Conservation (phyloP, 35 echinoderm and acorn worm genomes). For the Eucidaris tribuloides region DNA sequence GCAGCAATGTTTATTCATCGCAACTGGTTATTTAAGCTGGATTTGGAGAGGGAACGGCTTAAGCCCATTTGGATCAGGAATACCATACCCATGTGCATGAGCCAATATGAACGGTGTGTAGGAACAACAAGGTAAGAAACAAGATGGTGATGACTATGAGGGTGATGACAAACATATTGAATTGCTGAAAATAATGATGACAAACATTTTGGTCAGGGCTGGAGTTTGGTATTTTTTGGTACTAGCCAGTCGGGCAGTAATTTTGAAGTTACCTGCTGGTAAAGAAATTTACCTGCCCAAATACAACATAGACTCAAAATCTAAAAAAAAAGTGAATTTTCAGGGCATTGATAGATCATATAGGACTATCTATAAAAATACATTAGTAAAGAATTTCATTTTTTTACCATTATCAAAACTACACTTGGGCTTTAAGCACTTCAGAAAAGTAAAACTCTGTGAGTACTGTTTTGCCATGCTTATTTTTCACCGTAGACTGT, state of each 20-base stretch:
- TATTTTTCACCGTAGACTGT: too few relatives aligned
- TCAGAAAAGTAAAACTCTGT: too few relatives aligned
- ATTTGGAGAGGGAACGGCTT: constrained; percentile 58
- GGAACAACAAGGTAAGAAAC: constrained; percentile 60
- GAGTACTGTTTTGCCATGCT: too few relatives aligned
- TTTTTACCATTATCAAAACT: background rate
- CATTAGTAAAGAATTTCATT: too few relatives aligned
- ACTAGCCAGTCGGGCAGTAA: too few relatives aligned
- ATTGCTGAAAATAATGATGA: background rate
- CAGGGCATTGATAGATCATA: too few relatives aligned
- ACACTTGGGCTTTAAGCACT: too few relatives aligned
- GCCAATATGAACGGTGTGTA: constrained; percentile 63
- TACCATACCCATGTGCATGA: constrained; percentile 79
- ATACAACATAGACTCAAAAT: too few relatives aligned
- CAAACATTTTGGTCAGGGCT: background rate
- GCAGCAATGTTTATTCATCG: constrained; percentile 36
- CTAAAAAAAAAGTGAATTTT: background rate
- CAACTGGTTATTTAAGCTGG: constrained; percentile 48
- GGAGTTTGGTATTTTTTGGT: too few relatives aligned
- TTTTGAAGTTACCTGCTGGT: background rate
- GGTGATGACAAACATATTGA: too few relatives aligned
- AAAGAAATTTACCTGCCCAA: too few relatives aligned
- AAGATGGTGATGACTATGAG: too few relatives aligned
- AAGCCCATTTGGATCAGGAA: constrained; percentile 51
- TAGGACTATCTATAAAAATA: background rate